Percentiles rank a stretch among this genome's conserved stretches.
phyloP scores from a whole-genome alignment of 2,113 vertebrate species.

The Felis chaus region DNA sequence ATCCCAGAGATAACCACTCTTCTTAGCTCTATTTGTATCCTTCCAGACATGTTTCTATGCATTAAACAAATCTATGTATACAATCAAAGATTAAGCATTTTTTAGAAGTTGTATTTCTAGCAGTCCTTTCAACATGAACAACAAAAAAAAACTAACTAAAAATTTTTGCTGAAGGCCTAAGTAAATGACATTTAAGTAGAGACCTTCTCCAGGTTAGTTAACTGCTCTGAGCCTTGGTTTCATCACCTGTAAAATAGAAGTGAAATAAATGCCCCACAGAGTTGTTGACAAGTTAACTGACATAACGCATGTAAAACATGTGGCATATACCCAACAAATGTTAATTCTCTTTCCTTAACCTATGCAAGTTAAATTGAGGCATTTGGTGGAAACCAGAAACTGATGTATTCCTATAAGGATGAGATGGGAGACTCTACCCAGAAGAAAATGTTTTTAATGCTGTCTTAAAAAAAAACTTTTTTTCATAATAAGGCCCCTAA shows the following conservation, averaged over 20 bases:
- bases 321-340: neutral
- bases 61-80: neutral
- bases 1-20: neutral
- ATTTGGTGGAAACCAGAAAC: neutral
- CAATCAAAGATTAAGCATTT: neutral
- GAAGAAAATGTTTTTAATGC: neutral
- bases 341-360: neutral
- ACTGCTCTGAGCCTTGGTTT: neutral
- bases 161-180: neutral
- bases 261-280: neutral
- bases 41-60: neutral
- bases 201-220: neutral
- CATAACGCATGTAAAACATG: neutral
- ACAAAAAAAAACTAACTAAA: neutral
- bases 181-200: conserved; percentile 4
- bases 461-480: neutral
- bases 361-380: neutral
- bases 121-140: neutral
- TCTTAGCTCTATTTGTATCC: neutral
- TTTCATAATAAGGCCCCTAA: neutral
- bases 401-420: neutral
- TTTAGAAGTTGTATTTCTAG: conserved; percentile 21
- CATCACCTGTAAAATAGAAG: neutral
- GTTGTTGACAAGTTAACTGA: neutral
- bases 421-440: neutral